Evolutionary conservation across 2,113 vertebrate genomes (phyloP), one percentile per base, ranked within the genome.

Genomic region (Melanerpes formicivorus): DNA sequence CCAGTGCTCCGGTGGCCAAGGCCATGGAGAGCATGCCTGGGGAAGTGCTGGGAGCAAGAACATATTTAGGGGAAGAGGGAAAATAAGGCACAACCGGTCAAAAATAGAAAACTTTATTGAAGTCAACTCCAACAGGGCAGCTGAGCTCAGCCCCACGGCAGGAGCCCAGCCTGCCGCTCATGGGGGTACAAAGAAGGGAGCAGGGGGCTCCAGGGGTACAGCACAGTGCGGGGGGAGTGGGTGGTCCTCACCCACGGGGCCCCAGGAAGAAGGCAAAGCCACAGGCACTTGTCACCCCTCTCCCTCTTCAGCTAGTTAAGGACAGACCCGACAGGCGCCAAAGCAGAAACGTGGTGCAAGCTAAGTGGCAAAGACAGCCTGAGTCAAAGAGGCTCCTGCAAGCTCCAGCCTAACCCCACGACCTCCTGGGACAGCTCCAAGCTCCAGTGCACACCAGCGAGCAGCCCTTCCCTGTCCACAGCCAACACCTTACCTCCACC

Each of bases 21-120:
- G 42, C 48, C 11, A 4, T 42, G 56, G 84, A 50, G 91, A 89
- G 87, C 6, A 70, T 2, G 30, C 34, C 87, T 75, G 93, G 83
- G 63, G 78, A 84, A 77, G 4, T 23, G 8, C 54, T 77, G 78
- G 54, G 65, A 90, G 42, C 62, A 32, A 87, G 81, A 71, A 14
- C 54, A 25, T 92, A 91, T 93, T 96, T 82, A 55, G 58, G 95
- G 95, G 80, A 96, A 97, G 84, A 78, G 82, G 94, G 93, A 96
- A 97, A 98, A 97, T 94, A 97, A 97, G 94, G 97, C 97, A 97
- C 96, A 95, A 95, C 48, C 1, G 96, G 96, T 97, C 91, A 98
- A 97, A 97, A 98, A 98, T 97, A 97, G 95, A 98, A 94, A 97
- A 97, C 94, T 98, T 98, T 98, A 98, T 98, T 98, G 93, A 96